Evolutionary conservation across 1,140 invertebrate genomes (phyloP), one percentile per base, ranked within the genome.

Genomic region (Drosophila parabipectinata): DNA sequence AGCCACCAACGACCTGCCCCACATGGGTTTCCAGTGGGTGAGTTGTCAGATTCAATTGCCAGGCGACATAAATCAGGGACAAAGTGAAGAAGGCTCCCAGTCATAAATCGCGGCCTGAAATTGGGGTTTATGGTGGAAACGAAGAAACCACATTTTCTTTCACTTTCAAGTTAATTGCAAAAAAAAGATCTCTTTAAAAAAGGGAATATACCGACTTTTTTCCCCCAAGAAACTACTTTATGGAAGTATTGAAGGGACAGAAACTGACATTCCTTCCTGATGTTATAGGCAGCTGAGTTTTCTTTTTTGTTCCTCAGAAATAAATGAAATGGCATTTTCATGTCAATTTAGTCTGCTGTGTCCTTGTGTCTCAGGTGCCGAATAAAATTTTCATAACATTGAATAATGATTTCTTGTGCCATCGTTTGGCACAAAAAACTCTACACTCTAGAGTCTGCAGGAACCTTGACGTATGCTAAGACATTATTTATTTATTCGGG

Each of bases 31-130:
- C 28, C 41, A 28, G 41, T 56, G 66, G 41, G n/a, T 24, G 39
- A 68, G 63, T 32, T 69, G 66, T 69, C 66, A 56, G 39, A 56
- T 56, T 68, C 63, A 69, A 56, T 69, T 56, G 66, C 41, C 14
- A 41, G 32, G 41, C n/a, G 12, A 24, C 63, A 69, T 56, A 56
- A 56, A 39, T 69, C 66, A 56, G 50, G n/a, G 51, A 15, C 7
- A 24, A 56, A 48, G n/a, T 10, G 26, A 26, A 24, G 32, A 39
- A 26, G 51, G 32, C 41, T 28, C 24, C 30, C 8, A 69, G 63
- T 48, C 66, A 69, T 69, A 69, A 69, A 69, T 69, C 64, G n/a
- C 54, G 15, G 18, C 51, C 3, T 24, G 63, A 69, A 69, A 24
- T 48, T 67, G 6, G 5, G 39, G 39, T 41, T 41, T 41, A n/a